Evolutionary conservation across 2,797 vertebrate genomes (phyloP), one percentile per base, ranked within the genome.

Genomic region (Spinibarbus caldwelli): DNA sequence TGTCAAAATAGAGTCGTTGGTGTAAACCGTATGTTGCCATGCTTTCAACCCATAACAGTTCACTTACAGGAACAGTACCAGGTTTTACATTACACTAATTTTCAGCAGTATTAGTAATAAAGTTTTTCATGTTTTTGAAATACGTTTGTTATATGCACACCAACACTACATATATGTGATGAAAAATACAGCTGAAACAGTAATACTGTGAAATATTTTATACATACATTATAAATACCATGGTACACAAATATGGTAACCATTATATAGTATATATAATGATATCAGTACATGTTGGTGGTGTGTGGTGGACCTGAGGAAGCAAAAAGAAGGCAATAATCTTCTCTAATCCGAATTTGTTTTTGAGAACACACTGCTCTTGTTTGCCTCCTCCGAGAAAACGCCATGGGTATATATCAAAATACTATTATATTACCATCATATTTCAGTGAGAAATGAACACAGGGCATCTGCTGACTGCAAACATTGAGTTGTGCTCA

Each of bases 1-100:
- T 86, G 82, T 87, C 88, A 89, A 86, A 87, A 89, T 26, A 84
- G 73, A 78, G 43, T 59, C 5, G 26, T 71, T 29, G 11, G 43
- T 29, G 67, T 85, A 59, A 85, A 70, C 47, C 10, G 10, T 52
- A 14, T 70, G 82, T 52, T 78, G 64, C 29, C 49, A 59, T 34
- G 49, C 83, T 70, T 47, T 45, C 21, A 43, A 31, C 41, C 34
- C 26, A 43, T 70, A 10, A 64, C 49, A 34, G 57, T n/a, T n/a
- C n/a, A n/a, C n/a, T n/a, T n/a, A 29, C 14, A 21, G 31, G 6
- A 75, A 47, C 34, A 62, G 10, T 59, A 19, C 23, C 49, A 9
- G 21, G 19, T 19, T 54, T 54, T 23, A 26, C 10, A 59, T 59
- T n/a, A n/a, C 54, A 11, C 9, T 4, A 4, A 57, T 26, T 67